phyloP scores from a whole-genome alignment of 2,888 invertebrate genomes.

The Athripsodes cinereus region DNA sequence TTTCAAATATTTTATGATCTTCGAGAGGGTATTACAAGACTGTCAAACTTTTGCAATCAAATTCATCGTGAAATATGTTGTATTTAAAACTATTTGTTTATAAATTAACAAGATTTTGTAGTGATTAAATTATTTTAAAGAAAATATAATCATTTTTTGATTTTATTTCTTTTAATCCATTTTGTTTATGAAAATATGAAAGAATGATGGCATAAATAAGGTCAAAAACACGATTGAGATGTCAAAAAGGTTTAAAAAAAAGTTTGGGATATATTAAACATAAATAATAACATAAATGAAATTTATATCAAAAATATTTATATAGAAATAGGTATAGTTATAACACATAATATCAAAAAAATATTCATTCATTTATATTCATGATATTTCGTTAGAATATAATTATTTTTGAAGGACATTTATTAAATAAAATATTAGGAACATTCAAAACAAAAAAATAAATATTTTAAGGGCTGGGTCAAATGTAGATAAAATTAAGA shows the following conservation, averaged over 20 bases:
- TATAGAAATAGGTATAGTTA: background rate
- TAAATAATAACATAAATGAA: background rate
- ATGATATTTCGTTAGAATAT: background rate
- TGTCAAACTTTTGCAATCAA: too few species aligned
- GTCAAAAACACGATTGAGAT: conserved; percentile 16
- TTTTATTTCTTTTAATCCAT: too few species aligned
- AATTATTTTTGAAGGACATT: background rate
- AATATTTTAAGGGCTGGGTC: background rate
- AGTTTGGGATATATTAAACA: background rate
- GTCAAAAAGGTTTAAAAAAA: conserved; percentile 14
- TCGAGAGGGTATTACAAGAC: too few species aligned
- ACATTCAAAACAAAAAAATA: background rate
- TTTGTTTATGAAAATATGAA: conserved; percentile 20
- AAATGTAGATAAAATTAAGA: background rate
- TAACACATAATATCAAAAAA: background rate
- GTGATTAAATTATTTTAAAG: too few species aligned
- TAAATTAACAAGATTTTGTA: too few species aligned
- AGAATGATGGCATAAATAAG: conserved; percentile 18
- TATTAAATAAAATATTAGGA: background rate
- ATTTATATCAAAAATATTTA: background rate
- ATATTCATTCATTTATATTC: background rate
- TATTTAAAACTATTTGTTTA: too few species aligned
- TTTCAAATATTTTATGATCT: too few species aligned
- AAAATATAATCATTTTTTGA: too few species aligned
- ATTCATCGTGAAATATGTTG: too few species aligned